These are phyloP conservation scores for Cherax destructor DNA, from an alignment of 1,140 invertebrate species.

Conservation along the genomic window DNA sequence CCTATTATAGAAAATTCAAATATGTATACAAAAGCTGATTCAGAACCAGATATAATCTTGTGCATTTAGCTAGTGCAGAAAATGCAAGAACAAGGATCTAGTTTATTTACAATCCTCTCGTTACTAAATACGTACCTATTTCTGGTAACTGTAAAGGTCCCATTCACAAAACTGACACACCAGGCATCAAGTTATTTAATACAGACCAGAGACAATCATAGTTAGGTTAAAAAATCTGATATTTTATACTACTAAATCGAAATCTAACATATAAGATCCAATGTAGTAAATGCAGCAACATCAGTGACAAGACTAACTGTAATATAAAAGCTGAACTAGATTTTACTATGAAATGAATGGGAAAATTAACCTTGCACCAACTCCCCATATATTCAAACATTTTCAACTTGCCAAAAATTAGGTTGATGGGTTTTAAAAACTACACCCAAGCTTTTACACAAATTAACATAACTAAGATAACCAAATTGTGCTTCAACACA, in stretches of 20 bases:
- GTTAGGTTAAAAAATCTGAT: neutral
- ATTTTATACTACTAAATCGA: constrained; percentile 5
- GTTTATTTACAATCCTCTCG: neutral
- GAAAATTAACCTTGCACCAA: constrained; percentile 14
- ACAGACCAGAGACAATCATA: neutral
- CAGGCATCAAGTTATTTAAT: neutral
- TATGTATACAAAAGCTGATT: neutral
- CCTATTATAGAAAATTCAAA: neutral
- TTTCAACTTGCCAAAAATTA: neutral
- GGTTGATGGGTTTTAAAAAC: neutral
- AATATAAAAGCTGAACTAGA: constrained; percentile 11
- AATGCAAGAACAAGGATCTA: neutral
- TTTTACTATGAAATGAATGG: constrained; percentile 15
- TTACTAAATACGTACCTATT: neutral
- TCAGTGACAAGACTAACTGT: constrained; percentile 13
- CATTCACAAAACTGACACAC: constrained; percentile 11
- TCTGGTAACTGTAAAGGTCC: neutral
- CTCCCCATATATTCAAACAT: neutral
- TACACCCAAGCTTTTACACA: neutral
- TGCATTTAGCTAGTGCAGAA: constrained; percentile 1
- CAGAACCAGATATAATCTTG: neutral
- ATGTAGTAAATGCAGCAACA: constrained; percentile 7
- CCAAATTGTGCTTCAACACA: constrained; percentile 8
- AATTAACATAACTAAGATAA: constrained; percentile 10
- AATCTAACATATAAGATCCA: constrained; percentile 12